Percentiles rank a stretch among this genome's conserved stretches.
phyloP scores from a whole-genome alignment of 2,113 vertebrate genomes.

The Hemiscyllium ocellatum region DNA sequence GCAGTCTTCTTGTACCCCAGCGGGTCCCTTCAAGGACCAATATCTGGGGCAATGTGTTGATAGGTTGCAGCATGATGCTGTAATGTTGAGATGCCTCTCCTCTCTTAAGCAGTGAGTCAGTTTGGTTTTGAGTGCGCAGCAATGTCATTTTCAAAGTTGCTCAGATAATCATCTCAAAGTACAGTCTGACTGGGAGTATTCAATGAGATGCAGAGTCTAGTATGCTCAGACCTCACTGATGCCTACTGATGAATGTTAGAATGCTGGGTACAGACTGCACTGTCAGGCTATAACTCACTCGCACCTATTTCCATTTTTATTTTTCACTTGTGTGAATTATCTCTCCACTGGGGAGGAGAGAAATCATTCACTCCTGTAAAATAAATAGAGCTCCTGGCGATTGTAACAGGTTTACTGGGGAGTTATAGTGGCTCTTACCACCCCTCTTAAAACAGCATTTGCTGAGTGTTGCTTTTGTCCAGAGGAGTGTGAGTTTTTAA shows the following conservation, averaged over 20 bases:
- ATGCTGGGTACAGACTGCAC: not conserved
- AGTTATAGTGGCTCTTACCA: constrained; percentile 19
- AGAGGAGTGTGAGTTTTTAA: not conserved
- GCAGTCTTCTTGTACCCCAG: too few relatives aligned
- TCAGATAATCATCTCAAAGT: constrained; percentile 9
- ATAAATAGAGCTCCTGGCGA: constrained; percentile 26
- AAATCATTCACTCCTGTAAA: constrained; percentile 29
- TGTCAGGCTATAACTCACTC: constrained; percentile 31
- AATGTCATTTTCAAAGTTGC: constrained; percentile 23
- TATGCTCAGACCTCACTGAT: not conserved
- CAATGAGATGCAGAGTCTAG: not conserved
- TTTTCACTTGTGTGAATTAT: constrained; percentile 24
- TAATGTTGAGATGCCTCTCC: not conserved
- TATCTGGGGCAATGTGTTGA: not conserved
- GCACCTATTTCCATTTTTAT: constrained; percentile 29
- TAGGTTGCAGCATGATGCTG: not conserved
- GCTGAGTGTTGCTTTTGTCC: not conserved
- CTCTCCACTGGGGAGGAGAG: constrained; percentile 30
- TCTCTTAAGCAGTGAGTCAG: not conserved
- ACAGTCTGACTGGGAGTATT: not conserved
- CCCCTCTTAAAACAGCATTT: constrained; percentile 13
- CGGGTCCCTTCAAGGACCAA: not conserved
- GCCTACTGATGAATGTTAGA: constrained; percentile 9
- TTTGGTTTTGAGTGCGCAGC: not conserved
- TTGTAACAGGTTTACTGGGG: constrained; percentile 26